A percentile compares a stretch with the other conserved stretches of the same genome.
These are phyloP conservation scores for Enteromius viviparus DNA, from an alignment of 2,797 vertebrate species.

Conservation along the genomic window DNA sequence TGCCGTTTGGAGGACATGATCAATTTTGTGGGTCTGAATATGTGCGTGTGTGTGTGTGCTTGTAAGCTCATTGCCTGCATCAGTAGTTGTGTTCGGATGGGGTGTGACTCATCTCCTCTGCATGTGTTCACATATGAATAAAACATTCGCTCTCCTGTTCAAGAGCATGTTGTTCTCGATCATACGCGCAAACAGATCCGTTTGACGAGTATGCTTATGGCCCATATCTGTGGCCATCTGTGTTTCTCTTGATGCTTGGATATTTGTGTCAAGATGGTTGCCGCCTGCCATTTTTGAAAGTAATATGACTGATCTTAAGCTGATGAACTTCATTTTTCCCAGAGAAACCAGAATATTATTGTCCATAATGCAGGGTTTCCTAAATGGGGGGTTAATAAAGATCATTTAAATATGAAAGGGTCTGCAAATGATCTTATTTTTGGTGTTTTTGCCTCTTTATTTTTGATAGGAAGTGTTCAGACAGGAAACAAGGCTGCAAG, in stretches of 20 bases:
- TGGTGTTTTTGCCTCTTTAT: too few relatives aligned
- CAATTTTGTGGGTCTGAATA: constrained; percentile 14
- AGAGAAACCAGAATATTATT: not conserved
- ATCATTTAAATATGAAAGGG: not conserved
- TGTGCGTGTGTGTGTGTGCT: not conserved
- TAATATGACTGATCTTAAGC: not conserved
- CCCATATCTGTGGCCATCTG: constrained; percentile 26
- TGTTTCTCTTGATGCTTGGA: constrained; percentile 42
- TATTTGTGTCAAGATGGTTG: constrained; percentile 27
- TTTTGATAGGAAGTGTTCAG: not conserved
- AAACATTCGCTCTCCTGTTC: constrained; percentile 73
- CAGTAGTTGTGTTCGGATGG: constrained; percentile 37
- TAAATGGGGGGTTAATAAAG: not conserved
- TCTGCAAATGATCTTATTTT: not conserved
- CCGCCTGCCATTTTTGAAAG: not conserved
- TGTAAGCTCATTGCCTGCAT: constrained; percentile 24
- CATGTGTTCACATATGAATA: constrained; percentile 71
- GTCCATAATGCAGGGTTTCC: not conserved
- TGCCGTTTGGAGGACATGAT: not conserved
- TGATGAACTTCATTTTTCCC: not conserved
- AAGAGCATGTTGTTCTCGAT: constrained; percentile 61
- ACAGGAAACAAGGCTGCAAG: not conserved
- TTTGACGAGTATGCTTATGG: constrained; percentile 8
- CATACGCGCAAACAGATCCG: constrained; percentile 11
- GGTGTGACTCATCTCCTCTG: constrained; percentile 69